Percentiles rank a stretch among this genome's conserved stretches.
phyloP scores from a whole-genome alignment of 1,140 invertebrate species.

The Akabosia matsudoensis region DNA sequence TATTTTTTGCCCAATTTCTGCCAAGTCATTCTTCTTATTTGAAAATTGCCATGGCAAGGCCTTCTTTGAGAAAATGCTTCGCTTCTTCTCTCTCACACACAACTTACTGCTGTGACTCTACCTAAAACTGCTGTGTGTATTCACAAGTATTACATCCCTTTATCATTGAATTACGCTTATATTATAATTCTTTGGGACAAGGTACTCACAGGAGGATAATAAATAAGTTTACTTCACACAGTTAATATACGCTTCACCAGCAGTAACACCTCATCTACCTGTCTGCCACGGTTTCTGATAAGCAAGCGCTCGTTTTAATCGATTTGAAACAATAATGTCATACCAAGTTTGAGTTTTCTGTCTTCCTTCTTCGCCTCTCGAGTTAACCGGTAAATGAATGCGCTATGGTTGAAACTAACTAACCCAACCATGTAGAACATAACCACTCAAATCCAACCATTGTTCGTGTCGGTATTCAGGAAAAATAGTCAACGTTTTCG shows the following conservation, averaged over 20 bases:
- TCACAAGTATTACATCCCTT: too few species aligned
- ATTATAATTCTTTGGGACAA: too few species aligned
- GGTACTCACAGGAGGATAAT: not conserved
- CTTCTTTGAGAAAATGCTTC: not conserved
- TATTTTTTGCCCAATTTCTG: conserved; percentile 11
- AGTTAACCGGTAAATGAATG: too few species aligned
- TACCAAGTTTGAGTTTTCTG: not conserved
- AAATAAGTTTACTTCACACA: too few species aligned
- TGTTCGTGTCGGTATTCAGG: too few species aligned
- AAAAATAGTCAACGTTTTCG: too few species aligned
- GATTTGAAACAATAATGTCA: conserved; percentile 21
- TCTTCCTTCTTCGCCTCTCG: not conserved
- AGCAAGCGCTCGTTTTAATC: conserved; percentile 3
- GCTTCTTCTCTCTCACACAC: not conserved
- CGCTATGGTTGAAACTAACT: too few species aligned
- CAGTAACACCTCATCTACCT: not conserved
- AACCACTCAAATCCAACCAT: too few species aligned
- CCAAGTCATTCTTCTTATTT: conserved; percentile 22
- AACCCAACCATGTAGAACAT: too few species aligned
- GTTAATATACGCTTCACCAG: conserved; percentile 19
- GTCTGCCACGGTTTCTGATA: not conserved
- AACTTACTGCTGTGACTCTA: too few species aligned
- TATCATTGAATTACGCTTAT: too few species aligned
- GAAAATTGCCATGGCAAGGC: conserved; percentile 22
- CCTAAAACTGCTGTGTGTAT: too few species aligned